Percentiles rank a stretch among this genome's conserved stretches.
Conservation (phyloP, 2,113 vertebrate genomes). For the Loxodonta africana region DNA sequence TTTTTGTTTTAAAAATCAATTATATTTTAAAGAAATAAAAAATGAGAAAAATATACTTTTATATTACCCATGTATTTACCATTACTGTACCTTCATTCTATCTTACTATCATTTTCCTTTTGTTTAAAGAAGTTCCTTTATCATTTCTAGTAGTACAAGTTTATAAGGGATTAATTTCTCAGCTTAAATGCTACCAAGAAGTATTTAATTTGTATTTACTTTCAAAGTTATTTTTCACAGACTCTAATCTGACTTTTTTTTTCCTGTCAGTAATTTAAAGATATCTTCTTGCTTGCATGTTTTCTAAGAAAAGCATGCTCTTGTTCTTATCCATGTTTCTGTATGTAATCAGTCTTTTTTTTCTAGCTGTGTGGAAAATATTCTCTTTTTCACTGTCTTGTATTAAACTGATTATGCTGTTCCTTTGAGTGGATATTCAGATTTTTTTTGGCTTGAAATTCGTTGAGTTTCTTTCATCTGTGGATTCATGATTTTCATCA, state of each 20-base stretch:
- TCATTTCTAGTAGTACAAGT: not conserved
- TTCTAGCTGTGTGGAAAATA: not conserved
- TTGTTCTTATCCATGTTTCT: not conserved
- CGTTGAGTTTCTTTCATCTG: conserved; percentile 1
- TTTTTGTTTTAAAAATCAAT: not conserved
- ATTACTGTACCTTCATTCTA: not conserved
- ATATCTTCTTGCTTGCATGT: not conserved
- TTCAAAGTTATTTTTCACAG: not conserved
- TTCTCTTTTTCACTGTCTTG: not conserved
- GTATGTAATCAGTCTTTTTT: not conserved
- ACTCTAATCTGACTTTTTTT: not conserved
- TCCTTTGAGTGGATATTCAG: not conserved
- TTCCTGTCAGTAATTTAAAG: not conserved
- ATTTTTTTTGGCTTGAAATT: not conserved
- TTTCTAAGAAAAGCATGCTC: not conserved
- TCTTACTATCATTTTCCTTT: not conserved
- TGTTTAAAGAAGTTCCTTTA: not conserved
- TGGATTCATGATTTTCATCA: not conserved
- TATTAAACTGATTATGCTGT: not conserved
- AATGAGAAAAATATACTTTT: not conserved
- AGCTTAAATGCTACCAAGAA: not conserved
- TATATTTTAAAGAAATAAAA: not conserved
- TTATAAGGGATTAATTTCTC: not conserved
- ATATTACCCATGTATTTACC: not conserved
- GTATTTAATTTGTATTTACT: not conserved